A percentile compares a stretch with the other conserved stretches of the same genome.
phyloP scores from a whole-genome alignment of 2,888 invertebrate genomes.

The Chymomyza fuscimana region DNA sequence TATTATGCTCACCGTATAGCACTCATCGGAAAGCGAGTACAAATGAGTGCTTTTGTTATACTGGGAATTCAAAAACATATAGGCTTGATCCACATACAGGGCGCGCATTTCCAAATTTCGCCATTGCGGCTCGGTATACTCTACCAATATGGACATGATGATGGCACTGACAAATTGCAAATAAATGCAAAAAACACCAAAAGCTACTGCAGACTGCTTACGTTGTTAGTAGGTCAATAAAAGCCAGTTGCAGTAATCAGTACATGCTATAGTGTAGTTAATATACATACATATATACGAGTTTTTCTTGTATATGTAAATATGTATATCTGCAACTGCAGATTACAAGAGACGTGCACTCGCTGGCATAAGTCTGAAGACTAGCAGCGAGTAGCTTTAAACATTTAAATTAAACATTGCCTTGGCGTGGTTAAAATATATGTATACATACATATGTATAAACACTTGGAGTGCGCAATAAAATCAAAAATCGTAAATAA shows the following conservation, averaged over 20 bases:
- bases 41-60: constrained; percentile 80
- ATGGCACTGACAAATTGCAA: background rate
- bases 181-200: background rate
- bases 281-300: background rate
- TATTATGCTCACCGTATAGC: constrained; percentile 83
- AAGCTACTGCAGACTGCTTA: constrained; percentile 1
- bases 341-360: background rate
- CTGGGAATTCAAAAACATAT: constrained; percentile 80
- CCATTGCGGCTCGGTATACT: constrained; percentile 81
- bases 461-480: constrained; percentile 70
- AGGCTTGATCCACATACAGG: constrained; percentile 85
- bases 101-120: constrained; percentile 82
- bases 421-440: background rate
- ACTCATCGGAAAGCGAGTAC: constrained; percentile 86
- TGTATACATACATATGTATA: constrained; percentile 9
- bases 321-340: background rate
- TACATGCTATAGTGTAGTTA: background rate
- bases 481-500: constrained; percentile 45
- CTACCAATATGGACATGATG: constrained; percentile 81
- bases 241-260: constrained; percentile 1
- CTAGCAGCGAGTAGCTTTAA: background rate
- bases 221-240: constrained; percentile 29
- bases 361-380: background rate
- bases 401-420: background rate
- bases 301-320: background rate